phyloP scores from a whole-genome alignment of 2,888 invertebrate species.

The Drosophila infuscata region DNA sequence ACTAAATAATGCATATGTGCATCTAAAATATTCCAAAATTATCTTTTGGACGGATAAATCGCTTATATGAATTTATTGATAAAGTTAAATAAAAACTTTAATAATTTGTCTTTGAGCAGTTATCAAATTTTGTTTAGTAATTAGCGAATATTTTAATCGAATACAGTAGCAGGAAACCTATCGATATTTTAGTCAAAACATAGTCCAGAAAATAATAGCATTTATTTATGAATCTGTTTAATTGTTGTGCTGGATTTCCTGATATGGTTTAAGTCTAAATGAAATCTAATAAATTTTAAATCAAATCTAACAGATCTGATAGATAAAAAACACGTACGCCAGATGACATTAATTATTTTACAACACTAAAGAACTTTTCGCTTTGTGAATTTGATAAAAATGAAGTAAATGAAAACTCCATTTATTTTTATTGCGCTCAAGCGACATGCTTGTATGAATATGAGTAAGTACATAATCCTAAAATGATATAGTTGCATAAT shows the following conservation, averaged over 20 bases:
- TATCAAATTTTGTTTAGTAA: neutral
- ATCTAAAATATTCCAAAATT: neutral
- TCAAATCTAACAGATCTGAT: neutral
- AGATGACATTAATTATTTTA: neutral
- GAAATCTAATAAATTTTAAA: too few species aligned
- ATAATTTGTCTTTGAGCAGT: neutral
- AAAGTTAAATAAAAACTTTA: neutral
- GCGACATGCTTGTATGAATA: too few species aligned
- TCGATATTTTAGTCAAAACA: neutral
- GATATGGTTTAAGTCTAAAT: too few species aligned
- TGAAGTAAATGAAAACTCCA: conserved; percentile 3
- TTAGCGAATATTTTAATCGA: neutral
- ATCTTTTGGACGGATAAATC: neutral
- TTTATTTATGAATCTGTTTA: neutral
- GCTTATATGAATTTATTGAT: neutral
- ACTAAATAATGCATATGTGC: neutral
- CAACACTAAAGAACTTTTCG: neutral
- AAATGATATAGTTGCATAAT: conserved; percentile 36
- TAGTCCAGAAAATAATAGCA: neutral
- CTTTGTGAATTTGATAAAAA: neutral
- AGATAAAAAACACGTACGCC: neutral
- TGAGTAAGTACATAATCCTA: conserved; percentile 16
- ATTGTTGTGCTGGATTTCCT: neutral
- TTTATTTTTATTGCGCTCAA: conserved; percentile 8
- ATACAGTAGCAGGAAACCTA: neutral